Percentiles rank a stretch among this genome's conserved stretches.
These are phyloP conservation scores for Eunapius fragilis DNA, from an alignment of 37 sponge, comb jelly and placozoan genomes.

Conservation along the genomic window DNA sequence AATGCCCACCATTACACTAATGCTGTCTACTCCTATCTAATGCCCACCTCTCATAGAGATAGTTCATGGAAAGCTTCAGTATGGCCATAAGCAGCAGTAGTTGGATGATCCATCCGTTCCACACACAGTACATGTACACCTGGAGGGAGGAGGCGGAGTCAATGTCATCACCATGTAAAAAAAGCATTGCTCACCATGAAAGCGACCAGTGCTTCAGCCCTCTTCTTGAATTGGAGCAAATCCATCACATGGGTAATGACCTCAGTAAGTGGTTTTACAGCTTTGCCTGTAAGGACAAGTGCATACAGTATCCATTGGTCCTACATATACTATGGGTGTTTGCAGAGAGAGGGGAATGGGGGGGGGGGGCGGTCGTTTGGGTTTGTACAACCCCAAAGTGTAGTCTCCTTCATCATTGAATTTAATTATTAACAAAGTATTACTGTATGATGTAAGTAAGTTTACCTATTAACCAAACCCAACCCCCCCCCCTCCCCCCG, in stretches of 20 bases:
- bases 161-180: background rate
- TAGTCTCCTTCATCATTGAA: no score
- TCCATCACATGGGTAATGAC: background rate
- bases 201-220: slow-evolving; percentile 47
- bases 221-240: slow-evolving; percentile 36
- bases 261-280: slow-evolving; percentile 49
- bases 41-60: slow-evolving; percentile 49
- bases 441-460: no score
- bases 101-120: slow-evolving; percentile 74
- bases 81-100: slow-evolving; percentile 49
- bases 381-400: no score
- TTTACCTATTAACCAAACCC: no score
- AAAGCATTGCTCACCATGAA: slow-evolving; percentile 38
- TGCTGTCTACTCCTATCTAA: no score
- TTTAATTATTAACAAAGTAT: no score
- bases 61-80: slow-evolving; percentile 54
- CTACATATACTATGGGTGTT: no score
- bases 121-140: slow-evolving; percentile 81
- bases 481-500: no score
- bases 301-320: no score
- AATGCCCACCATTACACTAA: no score
- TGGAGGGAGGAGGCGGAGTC: background rate
- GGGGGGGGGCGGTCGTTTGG: no score
- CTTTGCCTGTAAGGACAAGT: background rate
- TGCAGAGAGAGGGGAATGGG: no score